Evolutionary conservation across 2,888 invertebrate species (phyloP), one percentile per base, ranked within the genome.

Genomic region (Temnothorax rugatulus): DNA sequence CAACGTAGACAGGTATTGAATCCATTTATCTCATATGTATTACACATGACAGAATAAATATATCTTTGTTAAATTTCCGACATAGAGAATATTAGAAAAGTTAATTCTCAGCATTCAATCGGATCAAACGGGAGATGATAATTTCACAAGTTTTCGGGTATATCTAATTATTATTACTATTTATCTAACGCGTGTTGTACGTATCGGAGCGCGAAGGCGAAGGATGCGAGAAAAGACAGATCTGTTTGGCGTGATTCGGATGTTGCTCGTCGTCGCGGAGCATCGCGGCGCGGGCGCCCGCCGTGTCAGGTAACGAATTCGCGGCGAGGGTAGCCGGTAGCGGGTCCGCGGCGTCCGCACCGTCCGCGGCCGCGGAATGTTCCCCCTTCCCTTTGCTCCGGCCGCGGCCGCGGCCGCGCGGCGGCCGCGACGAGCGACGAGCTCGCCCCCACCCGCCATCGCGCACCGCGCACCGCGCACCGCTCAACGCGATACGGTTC

Each of bases 341-440:
- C 90, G 88, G 90, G 3, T n/a, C n/a, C n/a, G n/a, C n/a, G n/a
- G n/a, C n/a, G n/a, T n/a, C n/a, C n/a, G n/a, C n/a, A n/a, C n/a
- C n/a, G n/a, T 18, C n/a, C 34, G 64, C 90, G 87, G 34, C 9
- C 41, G 41, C 91, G 93, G 92, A 3, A 4, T n/a, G 50, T 63
- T 41, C 13, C 50, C 57, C 38, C 11, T 29, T 21, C 25, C 75
- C 41, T 21, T 13, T 18, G 1, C 11, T 44, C 0, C 29, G 34
- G 9, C 15, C 34, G 2, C 18, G 38, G n/a, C n/a, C 34, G 64
- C 90, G 87, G 34, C 9, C 41, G 41, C 91, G 93, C 90, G 87
- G 92, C 29, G 34, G 9, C 15, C 34, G 2, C 18, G 38, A n/a
- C n/a, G n/a, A n/a, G n/a, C 29, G 29, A 4, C 29, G 29, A 29